Evolutionary conservation across 2,113 vertebrate species (phyloP).

Genomic region (Todiramphus saurophagus): DNA sequence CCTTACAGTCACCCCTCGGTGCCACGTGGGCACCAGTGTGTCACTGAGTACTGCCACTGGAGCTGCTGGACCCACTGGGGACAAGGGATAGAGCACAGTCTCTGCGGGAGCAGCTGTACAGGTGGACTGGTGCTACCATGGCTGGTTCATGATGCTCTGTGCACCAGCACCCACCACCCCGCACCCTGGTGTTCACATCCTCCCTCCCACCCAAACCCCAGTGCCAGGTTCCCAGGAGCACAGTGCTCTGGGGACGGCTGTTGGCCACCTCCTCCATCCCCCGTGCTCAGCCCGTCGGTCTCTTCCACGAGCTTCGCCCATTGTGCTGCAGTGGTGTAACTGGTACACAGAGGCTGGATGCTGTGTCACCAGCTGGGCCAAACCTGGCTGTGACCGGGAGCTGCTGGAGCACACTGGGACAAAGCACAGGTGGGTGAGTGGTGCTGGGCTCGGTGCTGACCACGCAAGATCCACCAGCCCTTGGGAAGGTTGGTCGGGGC

Average conservation of each 20-base stretch:
- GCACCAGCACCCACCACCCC: background rate
- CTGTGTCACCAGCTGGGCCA: background rate
- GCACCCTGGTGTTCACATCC: rapidly evolving
- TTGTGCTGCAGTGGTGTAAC: background rate
- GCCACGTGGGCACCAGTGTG: rapidly evolving
- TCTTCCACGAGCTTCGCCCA: background rate
- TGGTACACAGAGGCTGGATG: background rate
- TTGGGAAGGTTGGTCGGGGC: background rate
- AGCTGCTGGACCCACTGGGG: rapidly evolving
- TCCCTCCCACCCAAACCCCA: background rate
- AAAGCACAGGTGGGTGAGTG: rapidly evolving
- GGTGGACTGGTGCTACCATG: rapidly evolving
- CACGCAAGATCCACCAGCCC: rapidly evolving
- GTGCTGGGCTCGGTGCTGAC: background rate
- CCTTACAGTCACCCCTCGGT: background rate
- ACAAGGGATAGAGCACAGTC: background rate
- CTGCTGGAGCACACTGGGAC: background rate
- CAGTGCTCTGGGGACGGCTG: background rate
- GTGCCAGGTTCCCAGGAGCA: background rate
- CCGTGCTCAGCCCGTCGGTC: rapidly evolving
- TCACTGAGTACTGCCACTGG: background rate
- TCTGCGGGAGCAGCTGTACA: background rate
- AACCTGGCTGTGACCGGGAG: background rate
- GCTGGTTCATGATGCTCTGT: too few species aligned
- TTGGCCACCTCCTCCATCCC: rapidly evolving